Evolutionary conservation across 2,797 vertebrate genomes (phyloP).

Genomic region (Ispidina picta): DNA sequence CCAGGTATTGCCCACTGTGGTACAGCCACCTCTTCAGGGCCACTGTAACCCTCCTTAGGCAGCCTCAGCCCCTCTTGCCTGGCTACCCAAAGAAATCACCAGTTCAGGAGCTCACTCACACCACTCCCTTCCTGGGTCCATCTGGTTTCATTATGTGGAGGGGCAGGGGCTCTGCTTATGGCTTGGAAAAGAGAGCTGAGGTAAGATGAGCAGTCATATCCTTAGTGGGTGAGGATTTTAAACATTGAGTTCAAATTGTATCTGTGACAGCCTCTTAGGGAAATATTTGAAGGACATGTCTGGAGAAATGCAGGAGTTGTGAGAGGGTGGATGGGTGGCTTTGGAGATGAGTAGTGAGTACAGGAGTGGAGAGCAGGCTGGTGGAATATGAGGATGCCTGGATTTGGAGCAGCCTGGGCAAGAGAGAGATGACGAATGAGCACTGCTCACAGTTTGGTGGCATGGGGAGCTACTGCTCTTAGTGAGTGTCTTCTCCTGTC

Average conservation of each 20-base stretch:
- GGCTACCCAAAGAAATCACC: neutral
- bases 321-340: neutral
- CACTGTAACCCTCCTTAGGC: neutral
- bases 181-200: neutral
- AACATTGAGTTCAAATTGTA: neutral
- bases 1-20: neutral
- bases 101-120: neutral
- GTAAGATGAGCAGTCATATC: neutral
- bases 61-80: neutral
- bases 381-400: neutral
- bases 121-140: neutral
- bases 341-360: neutral
- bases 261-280: neutral
- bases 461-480: neutral
- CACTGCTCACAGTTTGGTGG: fast-evolving
- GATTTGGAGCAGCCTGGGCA: neutral
- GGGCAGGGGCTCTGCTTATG: neutral
- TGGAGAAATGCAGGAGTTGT: neutral
- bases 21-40: neutral
- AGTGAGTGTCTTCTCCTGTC: neutral
- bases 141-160: neutral
- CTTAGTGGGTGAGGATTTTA: neutral
- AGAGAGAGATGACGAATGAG: neutral
- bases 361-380: neutral
- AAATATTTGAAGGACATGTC: neutral